A percentile compares a stretch with the other conserved stretches of the same genome.
These are phyloP conservation scores for Prenolepis imparis DNA, from an alignment of 2,888 invertebrate species.

Conservation along the genomic window DNA sequence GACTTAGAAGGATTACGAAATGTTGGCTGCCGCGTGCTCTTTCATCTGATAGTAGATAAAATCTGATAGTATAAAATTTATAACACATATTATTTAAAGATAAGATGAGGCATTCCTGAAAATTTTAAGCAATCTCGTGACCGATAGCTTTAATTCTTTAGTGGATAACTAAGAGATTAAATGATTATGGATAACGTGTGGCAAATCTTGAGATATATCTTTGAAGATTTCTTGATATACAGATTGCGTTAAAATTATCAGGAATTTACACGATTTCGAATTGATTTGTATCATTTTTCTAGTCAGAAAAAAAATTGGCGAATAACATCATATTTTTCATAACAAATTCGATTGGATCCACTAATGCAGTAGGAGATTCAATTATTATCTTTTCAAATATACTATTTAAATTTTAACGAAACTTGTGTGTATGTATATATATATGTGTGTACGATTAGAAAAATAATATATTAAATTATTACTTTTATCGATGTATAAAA, in stretches of 20 bases:
- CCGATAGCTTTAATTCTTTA: neutral
- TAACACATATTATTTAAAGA: neutral
- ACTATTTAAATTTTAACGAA: neutral
- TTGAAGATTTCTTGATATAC: neutral
- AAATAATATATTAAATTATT: neutral
- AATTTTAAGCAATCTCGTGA: neutral
- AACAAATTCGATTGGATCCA: neutral
- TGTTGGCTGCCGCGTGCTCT: neutral
- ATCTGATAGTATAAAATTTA: too few species aligned
- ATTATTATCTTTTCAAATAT: neutral
- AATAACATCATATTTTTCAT: neutral
- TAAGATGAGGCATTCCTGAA: neutral
- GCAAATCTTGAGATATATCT: neutral
- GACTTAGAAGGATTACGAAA: neutral
- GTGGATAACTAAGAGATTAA: neutral
- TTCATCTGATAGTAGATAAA: neutral
- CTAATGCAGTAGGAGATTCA: neutral
- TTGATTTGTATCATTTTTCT: neutral
- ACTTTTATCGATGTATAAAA: neutral
- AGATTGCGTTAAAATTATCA: neutral
- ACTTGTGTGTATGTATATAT: neutral
- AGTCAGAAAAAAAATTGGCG: neutral
- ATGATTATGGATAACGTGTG: neutral
- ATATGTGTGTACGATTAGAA: neutral
- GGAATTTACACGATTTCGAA: neutral